Evolutionary conservation across 2,888 invertebrate species (phyloP), one percentile per base, ranked within the genome.

Genomic region (Eilema depressum): DNA sequence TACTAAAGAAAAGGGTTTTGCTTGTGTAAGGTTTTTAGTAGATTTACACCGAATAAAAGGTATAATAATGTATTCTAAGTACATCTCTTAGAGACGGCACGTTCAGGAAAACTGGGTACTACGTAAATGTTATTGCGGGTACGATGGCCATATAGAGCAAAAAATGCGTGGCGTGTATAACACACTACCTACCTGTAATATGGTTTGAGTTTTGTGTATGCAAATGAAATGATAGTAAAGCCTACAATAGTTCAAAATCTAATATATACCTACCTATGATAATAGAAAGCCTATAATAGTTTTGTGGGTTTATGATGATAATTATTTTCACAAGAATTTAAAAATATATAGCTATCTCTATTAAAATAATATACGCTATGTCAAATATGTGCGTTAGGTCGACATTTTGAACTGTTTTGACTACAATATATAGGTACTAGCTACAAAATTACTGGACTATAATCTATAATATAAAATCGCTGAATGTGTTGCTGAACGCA

Each of bases 1-100:
- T n/a, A 25, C 26, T 56, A n/a, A 53, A 53, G 20, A 8, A 10
- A 65, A 65, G 64, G 63, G 64, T n/a, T 63, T 47, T 63, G 20
- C 26, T 63, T 37, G 33, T 33, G n/a, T 57, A 25, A 20, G 25
- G n/a, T 56, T 33, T 47, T 66, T 37, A 20, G 57, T 4, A 66
- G 57, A 23, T 66, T 56, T 57, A 57, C 25, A 33, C 66, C 23
- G 56, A 33, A 66, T 66, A 66, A 66, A 57, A 66, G 23, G 57
- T 63, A 64, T 28, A 64, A 64, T 56, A 64, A 64, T 56, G 61
- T 53, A 68, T 63, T 62, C 61, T 56, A 47, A 63, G 68, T 33
- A 56, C 30, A 28, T 69, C 28, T 62, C 17, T 53, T 30, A 33
- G 28, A 68, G 53, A 53, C 30, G 30, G 53, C 3, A 47, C 61